phyloP scores from a whole-genome alignment of 1,140 invertebrate genomes.

The Eueides isabella region DNA sequence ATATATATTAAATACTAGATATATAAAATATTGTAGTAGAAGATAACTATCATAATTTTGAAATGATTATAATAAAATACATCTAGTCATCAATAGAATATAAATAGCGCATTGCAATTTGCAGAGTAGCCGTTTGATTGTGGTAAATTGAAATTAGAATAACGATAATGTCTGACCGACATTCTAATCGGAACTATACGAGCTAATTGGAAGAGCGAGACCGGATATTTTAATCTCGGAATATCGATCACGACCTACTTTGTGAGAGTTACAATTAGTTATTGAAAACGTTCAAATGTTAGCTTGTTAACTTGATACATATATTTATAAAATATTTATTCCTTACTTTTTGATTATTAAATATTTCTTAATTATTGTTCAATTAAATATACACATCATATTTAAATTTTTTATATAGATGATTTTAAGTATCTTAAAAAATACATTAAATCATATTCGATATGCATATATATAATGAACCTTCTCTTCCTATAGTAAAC shows the following conservation, averaged over 20 bases:
- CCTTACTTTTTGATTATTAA: background rate
- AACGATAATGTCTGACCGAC: slow-evolving; percentile 11
- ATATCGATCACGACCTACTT: slow-evolving; percentile 13
- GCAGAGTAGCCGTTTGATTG: background rate
- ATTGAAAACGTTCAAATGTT: slow-evolving; percentile 8
- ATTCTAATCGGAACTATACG: slow-evolving; percentile 5
- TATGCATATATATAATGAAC: too few relatives aligned
- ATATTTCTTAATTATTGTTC: background rate
- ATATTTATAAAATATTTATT: background rate
- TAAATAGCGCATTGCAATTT: background rate
- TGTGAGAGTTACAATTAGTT: slow-evolving; percentile 12
- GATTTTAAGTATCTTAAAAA: background rate
- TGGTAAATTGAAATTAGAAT: slow-evolving; percentile 9
- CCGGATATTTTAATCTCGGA: slow-evolving; percentile 10
- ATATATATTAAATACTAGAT: too few relatives aligned
- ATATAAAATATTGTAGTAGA: too few relatives aligned
- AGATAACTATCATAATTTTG: too few relatives aligned
- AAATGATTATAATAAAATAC: too few relatives aligned
- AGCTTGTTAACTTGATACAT: background rate
- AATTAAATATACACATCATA: too few relatives aligned
- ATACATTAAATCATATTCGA: too few relatives aligned
- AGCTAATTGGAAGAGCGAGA: slow-evolving; percentile 11
- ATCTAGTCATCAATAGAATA: background rate
- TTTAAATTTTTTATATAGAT: background rate
- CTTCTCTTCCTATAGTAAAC: too few relatives aligned